Base-by-base conservation (phyloP, 2,113 vertebrate species). In the Hepsetus odoe region DNA sequence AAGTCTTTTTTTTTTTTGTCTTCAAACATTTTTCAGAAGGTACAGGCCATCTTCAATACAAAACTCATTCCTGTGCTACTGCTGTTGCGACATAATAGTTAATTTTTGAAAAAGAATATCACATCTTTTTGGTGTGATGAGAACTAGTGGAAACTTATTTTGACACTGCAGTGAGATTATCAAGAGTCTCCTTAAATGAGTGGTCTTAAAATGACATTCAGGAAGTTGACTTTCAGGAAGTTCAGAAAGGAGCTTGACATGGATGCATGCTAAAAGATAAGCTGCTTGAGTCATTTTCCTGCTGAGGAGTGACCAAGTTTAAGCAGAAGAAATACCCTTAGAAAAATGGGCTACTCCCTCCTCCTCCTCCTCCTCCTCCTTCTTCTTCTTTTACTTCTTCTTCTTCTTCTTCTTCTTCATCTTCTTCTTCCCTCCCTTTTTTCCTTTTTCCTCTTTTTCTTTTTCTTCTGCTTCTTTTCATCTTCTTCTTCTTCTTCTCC, bases 161-260 rank as follows among this genome's bases (percentile, higher is more conserved):
- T 86, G 87, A 88, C 90, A 86, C 69, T 77, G 75, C 84, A 79
- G 80, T 68, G 72, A 84, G 85, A 90, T 89, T 85, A 85, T 85
- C 86, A 83, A 72, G 20, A 53, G 42, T 38, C 24, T 85, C 78
- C 83, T 73, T 77, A 33, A 85, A 79, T 70, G 72, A 82, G 82
- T 74, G 61, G 66, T 80, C 82, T 74, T 87, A 49, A 72, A 69
- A 80, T 80, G 84, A 77, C 77, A 84, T 82, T 70, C 67, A 76
- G 71, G 80, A 80, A 85, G 85, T 44, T 38, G 84, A 77, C 77
- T 84, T 82, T 70, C 67, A 76, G 71, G 80, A 80, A 85, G 85
- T 44, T 38, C n/a, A 81, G 80, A 84, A 76, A 75, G 82, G 84
- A 79, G 72, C 82, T 80, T 72, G 75, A 59, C 33, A 77, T 84